Evolutionary conservation across 2,888 invertebrate genomes (phyloP).

Genomic region (Amiota mariae): DNA sequence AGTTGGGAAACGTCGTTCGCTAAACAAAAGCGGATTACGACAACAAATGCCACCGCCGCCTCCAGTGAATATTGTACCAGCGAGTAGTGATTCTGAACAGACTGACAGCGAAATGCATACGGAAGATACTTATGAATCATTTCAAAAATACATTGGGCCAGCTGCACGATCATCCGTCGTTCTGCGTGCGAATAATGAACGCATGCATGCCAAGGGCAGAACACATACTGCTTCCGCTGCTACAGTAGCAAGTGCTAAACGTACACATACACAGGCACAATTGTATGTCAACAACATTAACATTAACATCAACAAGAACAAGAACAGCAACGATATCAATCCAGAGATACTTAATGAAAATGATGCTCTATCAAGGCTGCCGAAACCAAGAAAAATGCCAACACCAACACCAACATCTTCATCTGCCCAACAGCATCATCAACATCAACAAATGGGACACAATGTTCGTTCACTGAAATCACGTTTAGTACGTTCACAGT

Average conservation of each 20-base stretch:
- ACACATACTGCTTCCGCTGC: neutral
- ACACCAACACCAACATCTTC: slow-evolving; percentile 55
- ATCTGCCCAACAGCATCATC: slow-evolving; percentile 21
- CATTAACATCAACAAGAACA: too few species aligned
- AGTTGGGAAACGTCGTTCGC: slow-evolving; percentile 50
- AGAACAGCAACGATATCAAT: slow-evolving; percentile 11
- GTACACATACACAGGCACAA: slow-evolving; percentile 19
- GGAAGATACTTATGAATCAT: slow-evolving; percentile 57
- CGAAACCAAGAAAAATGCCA: slow-evolving; percentile 45
- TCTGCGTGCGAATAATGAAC: neutral
- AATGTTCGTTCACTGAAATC: neutral
- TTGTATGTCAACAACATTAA: neutral
- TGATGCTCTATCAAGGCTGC: slow-evolving; percentile 39
- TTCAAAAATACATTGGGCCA: slow-evolving; percentile 57
- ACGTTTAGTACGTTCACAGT: neutral
- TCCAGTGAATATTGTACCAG: slow-evolving; percentile 42
- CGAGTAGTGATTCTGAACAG: slow-evolving; percentile 24
- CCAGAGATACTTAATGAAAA: slow-evolving; percentile 41
- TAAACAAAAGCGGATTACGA: slow-evolving; percentile 26
- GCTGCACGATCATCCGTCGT: slow-evolving; percentile 53
- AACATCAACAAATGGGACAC: neutral
- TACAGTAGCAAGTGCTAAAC: slow-evolving; percentile 35
- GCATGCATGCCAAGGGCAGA: neutral
- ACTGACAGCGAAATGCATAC: slow-evolving; percentile 46
- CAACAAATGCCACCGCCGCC: neutral